phyloP scores from a whole-genome alignment of 2,113 vertebrate species.

The Eulacestoma nigropectus region DNA sequence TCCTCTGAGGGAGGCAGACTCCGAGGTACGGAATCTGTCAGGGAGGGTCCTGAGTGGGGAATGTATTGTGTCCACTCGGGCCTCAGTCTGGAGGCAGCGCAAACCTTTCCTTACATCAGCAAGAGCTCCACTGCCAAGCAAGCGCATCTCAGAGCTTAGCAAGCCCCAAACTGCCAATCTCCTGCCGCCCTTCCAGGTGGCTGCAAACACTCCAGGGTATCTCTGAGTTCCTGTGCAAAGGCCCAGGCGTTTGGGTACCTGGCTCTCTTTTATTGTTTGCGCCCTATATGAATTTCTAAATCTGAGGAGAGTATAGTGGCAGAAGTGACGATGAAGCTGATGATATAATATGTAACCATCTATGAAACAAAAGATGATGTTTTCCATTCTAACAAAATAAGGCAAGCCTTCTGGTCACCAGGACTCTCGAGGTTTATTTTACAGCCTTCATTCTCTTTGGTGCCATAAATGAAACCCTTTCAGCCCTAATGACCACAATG shows the following conservation, averaged over 20 bases:
- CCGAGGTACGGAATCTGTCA: not conserved
- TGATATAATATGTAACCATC: not conserved
- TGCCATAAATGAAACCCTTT: slow-evolving; percentile 80
- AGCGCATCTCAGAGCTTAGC: rapidly evolving
- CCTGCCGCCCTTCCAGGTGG: not conserved
- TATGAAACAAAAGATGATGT: not conserved
- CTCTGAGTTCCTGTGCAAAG: not conserved
- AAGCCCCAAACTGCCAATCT: not conserved
- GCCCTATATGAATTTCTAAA: not conserved
- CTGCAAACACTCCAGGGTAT: not conserved
- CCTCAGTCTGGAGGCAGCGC: not conserved
- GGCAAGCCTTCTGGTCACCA: slow-evolving; percentile 6
- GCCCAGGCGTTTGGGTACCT: rapidly evolving
- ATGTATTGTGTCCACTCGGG: not conserved
- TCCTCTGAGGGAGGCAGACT: not conserved
- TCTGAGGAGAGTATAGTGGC: not conserved
- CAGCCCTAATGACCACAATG: slow-evolving; percentile 81
- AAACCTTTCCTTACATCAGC: not conserved
- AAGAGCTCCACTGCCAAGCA: not conserved
- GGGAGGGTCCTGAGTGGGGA: not conserved
- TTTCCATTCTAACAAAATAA: slow-evolving; percentile 31
- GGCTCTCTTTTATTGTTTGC: not conserved
- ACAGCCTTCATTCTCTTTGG: slow-evolving; percentile 69
- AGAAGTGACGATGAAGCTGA: not conserved
- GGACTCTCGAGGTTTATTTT: slow-evolving; percentile 56